A percentile compares a stretch with the other conserved stretches of the same genome.
Conservation (phyloP, 2,888 invertebrate genomes). For the Leptopilina drosophilae region DNA sequence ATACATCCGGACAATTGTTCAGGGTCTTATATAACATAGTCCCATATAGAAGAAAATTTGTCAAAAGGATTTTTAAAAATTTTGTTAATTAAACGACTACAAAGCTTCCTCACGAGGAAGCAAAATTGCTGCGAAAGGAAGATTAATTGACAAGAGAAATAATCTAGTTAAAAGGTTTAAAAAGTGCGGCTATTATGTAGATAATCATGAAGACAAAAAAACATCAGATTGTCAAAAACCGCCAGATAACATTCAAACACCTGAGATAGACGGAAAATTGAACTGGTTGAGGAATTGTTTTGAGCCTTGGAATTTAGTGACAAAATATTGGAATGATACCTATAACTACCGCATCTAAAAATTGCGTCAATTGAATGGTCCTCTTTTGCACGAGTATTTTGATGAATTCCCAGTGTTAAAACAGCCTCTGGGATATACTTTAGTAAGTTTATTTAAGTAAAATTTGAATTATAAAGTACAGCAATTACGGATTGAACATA, state of each 20-base stretch:
- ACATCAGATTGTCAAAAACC: background rate
- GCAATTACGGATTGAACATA: too few species aligned
- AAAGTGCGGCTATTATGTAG: background rate
- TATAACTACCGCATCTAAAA: background rate
- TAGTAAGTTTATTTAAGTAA: background rate
- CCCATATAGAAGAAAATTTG: too few species aligned
- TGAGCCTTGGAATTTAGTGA: background rate
- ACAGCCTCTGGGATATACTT: constrained; percentile 1
- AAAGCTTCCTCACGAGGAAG: too few species aligned
- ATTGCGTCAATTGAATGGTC: background rate
- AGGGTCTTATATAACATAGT: too few species aligned
- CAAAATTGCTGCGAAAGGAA: background rate
- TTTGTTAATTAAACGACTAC: too few species aligned
- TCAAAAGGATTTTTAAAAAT: too few species aligned
- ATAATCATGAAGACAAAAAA: background rate
- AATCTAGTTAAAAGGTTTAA: background rate
- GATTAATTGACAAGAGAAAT: background rate
- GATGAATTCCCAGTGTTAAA: background rate
- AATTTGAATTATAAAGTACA: background rate
- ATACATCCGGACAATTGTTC: too few species aligned
- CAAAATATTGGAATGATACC: background rate
- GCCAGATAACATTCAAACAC: background rate
- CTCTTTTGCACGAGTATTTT: background rate
- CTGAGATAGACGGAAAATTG: background rate
- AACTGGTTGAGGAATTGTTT: background rate